These are phyloP conservation scores for Noctua fimbriata DNA, from an alignment of 2,888 invertebrate species.

Conservation along the genomic window DNA sequence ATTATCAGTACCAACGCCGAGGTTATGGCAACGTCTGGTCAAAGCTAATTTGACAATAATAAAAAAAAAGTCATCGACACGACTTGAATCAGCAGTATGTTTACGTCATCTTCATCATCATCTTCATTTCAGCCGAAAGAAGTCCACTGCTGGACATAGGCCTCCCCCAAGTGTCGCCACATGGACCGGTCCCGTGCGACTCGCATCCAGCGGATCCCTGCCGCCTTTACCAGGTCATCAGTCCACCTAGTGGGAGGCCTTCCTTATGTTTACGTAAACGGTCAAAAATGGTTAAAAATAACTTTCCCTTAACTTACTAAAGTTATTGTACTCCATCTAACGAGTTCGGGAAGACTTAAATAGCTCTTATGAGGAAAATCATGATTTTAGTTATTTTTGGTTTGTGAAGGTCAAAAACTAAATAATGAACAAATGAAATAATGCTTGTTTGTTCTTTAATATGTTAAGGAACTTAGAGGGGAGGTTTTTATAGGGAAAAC, in stretches of 20 bases:
- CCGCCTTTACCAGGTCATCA: too few species aligned
- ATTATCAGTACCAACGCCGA: not conserved
- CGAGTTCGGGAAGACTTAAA: not conserved
- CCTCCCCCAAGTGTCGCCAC: too few species aligned
- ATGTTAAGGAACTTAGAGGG: too few species aligned
- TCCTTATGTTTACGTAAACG: not conserved
- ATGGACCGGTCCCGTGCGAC: too few species aligned
- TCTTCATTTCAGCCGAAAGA: too few species aligned
- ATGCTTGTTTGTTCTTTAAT: too few species aligned
- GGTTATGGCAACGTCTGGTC: not conserved
- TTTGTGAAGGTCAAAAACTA: not conserved
- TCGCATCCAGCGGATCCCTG: too few species aligned
- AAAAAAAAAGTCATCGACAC: not conserved
- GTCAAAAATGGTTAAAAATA: not conserved
- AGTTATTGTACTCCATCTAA: not conserved
- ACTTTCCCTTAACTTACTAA: not conserved
- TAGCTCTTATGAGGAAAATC: not conserved
- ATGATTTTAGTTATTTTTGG: not conserved
- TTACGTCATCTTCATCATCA: too few species aligned
- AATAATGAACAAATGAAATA: not conserved
- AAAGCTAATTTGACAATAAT: not conserved
- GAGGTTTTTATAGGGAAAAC: too few species aligned
- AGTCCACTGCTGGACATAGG: too few species aligned
- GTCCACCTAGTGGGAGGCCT: too few species aligned
- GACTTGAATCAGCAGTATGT: not conserved